Base-by-base conservation (phyloP, 2,113 vertebrate species). In the Anas platyrhynchos region DNA sequence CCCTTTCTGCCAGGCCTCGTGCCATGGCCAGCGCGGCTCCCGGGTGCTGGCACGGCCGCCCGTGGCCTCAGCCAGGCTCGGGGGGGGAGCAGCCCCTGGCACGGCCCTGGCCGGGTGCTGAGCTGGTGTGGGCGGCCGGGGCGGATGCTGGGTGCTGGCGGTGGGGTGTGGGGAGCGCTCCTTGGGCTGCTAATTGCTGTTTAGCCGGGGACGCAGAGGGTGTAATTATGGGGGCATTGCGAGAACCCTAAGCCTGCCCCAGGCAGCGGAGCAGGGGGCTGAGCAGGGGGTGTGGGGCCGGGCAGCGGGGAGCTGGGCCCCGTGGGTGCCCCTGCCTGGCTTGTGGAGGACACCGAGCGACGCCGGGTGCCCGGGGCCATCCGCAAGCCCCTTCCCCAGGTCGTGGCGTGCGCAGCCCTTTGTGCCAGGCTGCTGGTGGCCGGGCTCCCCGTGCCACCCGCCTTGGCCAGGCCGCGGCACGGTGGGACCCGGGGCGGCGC, bases 51-150 rank as follows among this genome's bases (percentile, higher is more conserved):
- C 59, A 20, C 0, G 0, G 65, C 43, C 18, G 18, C 62, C n/a
- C 27, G 7, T 25, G 62, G 46, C 46, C 32, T 34, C 4, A 5
- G 58, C 17, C 8, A 5, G 36, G 23, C 22, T 50, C 22, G 21
- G 50, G 50, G 50, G 29, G 52, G 72, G 59, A 32, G 32, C 59
- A 32, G 41, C 46, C 12, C 66, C 31, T 32, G 26, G 67, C 44
- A 22, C 12, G 9, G 27, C 54, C 48, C 62, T 1, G 73, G 26
- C 84, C 0, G 0, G 54, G 75, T 59, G 26, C 88, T 0, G 0
- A 43, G 75, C 73, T 86, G 89, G 80, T 38, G 91, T 94, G 72
- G 95, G 95, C 54, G 91, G 86, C 86, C 32, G 50, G 94, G 95
- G 94, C 43, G 87, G 94, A 44, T 92, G 89, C 91, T n/a, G 78